phyloP scores from a whole-genome alignment of 2,888 invertebrate species.

The Lagria hirta region DNA sequence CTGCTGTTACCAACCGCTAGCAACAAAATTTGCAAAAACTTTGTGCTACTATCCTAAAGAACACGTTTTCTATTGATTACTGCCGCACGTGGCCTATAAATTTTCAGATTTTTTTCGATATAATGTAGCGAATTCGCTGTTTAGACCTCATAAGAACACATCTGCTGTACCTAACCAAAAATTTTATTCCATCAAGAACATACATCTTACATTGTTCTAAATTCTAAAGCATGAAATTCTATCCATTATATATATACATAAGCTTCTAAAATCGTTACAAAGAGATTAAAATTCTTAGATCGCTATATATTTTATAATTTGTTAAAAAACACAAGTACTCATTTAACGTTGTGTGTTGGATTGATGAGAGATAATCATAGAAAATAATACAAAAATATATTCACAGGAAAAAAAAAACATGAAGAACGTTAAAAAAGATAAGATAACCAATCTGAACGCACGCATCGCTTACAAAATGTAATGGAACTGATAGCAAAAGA shows the following conservation, averaged over 20 bases:
- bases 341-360: slow-evolving; percentile 18
- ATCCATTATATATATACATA: slow-evolving; percentile 25
- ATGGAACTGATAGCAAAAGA: slow-evolving; percentile 5
- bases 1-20: too few species aligned
- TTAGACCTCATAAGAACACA: too few species aligned
- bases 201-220: slow-evolving; percentile 32
- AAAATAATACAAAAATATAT: slow-evolving; percentile 28
- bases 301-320: slow-evolving; percentile 21
- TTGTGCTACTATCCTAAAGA: too few species aligned
- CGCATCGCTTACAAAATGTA: slow-evolving; percentile 2
- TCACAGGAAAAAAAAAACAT: too few species aligned
- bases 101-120: too few species aligned
- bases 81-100: too few species aligned
- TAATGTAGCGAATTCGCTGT: too few species aligned
- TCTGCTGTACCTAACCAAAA: slow-evolving; percentile 37
- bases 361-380: slow-evolving; percentile 11
- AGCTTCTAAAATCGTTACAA: slow-evolving; percentile 26
- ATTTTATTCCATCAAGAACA: slow-evolving; percentile 41
- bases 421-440: too few species aligned
- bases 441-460: too few species aligned
- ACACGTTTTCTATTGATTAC: too few species aligned
- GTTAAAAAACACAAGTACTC: slow-evolving; percentile 9
- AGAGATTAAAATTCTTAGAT: slow-evolving; percentile 25
- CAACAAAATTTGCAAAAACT: too few species aligned
- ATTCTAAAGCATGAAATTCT: slow-evolving; percentile 23